A percentile compares a stretch with the other conserved stretches of the same genome.
Conservation (phyloP, 1,140 invertebrate genomes). For the Bombus consobrinus region DNA sequence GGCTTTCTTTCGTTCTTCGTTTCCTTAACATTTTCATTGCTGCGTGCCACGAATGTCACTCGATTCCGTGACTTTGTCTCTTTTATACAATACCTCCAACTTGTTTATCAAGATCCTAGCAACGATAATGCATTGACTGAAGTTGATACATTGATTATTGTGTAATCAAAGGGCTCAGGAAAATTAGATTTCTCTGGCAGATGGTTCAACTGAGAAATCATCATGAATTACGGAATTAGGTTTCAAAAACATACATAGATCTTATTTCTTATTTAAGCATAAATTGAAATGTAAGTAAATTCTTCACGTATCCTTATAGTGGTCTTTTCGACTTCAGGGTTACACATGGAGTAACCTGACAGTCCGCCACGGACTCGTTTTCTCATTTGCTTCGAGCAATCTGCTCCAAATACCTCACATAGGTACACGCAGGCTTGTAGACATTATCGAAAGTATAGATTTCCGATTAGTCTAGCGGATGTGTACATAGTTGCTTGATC, state of each 20-base stretch:
- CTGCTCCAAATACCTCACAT: background rate
- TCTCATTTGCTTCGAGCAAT: background rate
- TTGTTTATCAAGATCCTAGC: background rate
- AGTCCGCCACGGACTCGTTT: background rate
- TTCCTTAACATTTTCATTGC: conserved; percentile 11
- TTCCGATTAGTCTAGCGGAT: background rate
- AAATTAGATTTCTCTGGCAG: background rate
- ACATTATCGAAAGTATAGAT: background rate
- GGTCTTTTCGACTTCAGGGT: background rate
- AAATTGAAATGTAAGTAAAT: background rate
- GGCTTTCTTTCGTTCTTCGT: background rate
- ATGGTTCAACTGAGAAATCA: no score
- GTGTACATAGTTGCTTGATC: background rate
- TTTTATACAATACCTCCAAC: background rate
- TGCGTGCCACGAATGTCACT: background rate
- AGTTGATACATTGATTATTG: background rate
- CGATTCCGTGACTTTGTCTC: background rate
- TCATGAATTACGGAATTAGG: no score
- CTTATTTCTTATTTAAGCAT: background rate
- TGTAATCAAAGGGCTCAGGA: accelerated
- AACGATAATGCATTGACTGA: background rate
- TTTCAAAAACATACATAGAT: no score
- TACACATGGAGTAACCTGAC: background rate
- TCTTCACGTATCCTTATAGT: background rate
- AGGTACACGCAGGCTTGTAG: background rate